Base-by-base conservation (phyloP, 2,113 vertebrate species). In the Poecile atricapillus region DNA sequence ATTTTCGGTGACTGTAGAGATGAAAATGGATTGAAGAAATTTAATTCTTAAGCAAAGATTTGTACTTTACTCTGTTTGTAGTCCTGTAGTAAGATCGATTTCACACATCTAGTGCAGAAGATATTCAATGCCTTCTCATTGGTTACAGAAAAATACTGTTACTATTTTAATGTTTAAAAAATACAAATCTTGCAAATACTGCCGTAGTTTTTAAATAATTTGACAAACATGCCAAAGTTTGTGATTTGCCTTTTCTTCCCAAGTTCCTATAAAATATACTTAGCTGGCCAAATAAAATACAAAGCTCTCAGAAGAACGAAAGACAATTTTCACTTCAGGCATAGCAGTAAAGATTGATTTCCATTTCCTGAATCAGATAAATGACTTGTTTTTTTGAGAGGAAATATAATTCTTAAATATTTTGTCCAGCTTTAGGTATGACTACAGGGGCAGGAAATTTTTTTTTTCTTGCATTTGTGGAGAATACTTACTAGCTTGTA, bases 341-440 rank as follows among this genome's bases (percentile, higher is more conserved):
- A 46, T 35, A 78, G 62, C 17, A 65, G 50, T 56, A 59, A 88
- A 71, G 25, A 78, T 49, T 81, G 25, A 83, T 95, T 95, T 93
- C 24, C 37, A 39, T 71, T 88, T 90, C 43, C 27, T 63, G 67
- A 92, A 47, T 92, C 76, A 74, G 53, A 90, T 56, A 95, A 81
- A 88, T 86, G 3, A 50, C 77, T 90, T 77, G 13, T 6, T 35
- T 73, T 39, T 47, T 77, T 65, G 35, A 81, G 50, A 43, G 33
- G 43, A 55, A 74, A 80, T 59, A 63, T 13, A 23, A n/a, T 83
- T 79, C 46, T 58, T 83, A 76, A 90, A 49, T 62, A 56, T 74
- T 93, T 87, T 93, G 23, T 79, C n/a, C 83, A 47, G 10, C 46
- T 74, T 75, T 77, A 56, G 50, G 43, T 56, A 47, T 37, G 73